Evolutionary conservation across 2,888 invertebrate genomes (phyloP).

Genomic region (Eupithecia pulchellata): DNA sequence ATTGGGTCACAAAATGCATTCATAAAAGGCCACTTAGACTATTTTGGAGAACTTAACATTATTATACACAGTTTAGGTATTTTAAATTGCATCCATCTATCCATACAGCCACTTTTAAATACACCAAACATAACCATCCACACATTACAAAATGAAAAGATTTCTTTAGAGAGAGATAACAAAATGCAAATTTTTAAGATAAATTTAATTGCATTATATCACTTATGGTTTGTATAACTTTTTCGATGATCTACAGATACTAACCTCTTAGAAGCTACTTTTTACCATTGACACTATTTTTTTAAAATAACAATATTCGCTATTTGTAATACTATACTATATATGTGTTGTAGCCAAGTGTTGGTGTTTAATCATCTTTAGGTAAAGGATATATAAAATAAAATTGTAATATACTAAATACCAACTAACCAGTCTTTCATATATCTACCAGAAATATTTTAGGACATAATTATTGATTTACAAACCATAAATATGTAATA

Average conservation of each 20-base stretch:
- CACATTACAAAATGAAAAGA: neutral
- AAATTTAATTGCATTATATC: neutral
- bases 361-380: neutral
- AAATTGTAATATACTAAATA: neutral
- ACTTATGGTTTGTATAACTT: slow-evolving; percentile 8
- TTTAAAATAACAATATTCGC: neutral
- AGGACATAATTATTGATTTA: neutral
- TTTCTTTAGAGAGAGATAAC: neutral
- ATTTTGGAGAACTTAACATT: slow-evolving; percentile 15
- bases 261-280: neutral
- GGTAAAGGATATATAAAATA: slow-evolving; percentile 5
- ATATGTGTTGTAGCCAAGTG: neutral
- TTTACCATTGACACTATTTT: neutral
- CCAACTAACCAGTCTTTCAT: neutral
- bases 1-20: neutral
- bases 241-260: neutral
- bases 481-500: slow-evolving; percentile 4
- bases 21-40: neutral
- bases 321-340: neutral
- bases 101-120: slow-evolving; percentile 12
- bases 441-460: neutral
- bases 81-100: slow-evolving; percentile 11
- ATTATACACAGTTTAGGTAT: slow-evolving; percentile 18
- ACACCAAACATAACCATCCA: slow-evolving; percentile 18
- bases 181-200: neutral